These are phyloP conservation scores for Tympanoctomys barrerae DNA, from an alignment of 2,797 vertebrate species.

Conservation along the genomic window DNA sequence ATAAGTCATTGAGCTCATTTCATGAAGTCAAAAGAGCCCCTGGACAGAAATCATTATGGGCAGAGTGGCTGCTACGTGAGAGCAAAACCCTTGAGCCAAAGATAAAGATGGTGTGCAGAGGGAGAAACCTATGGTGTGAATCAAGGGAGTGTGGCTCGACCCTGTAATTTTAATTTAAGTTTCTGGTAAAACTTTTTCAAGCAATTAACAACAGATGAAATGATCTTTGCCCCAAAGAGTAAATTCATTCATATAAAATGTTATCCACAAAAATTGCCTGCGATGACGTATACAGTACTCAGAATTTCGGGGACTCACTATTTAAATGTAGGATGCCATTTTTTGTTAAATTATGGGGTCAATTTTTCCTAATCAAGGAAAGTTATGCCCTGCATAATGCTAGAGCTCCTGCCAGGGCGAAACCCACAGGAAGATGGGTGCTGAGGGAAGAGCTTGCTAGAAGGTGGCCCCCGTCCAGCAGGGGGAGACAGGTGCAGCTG, in stretches of 20 bases:
- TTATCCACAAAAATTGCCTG: slow-evolving; percentile 35
- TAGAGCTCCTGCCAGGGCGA: slow-evolving; percentile 14
- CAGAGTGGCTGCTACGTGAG: neutral
- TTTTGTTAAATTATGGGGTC: slow-evolving; percentile 57
- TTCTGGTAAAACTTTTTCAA: neutral
- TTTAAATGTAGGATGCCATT: neutral
- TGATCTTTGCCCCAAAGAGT: slow-evolving; percentile 37
- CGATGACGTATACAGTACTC: slow-evolving; percentile 28
- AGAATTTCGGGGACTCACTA: neutral
- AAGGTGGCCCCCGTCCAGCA: slow-evolving; percentile 55
- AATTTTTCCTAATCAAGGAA: slow-evolving; percentile 20
- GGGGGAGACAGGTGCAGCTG: slow-evolving; percentile 31
- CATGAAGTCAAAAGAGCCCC: slow-evolving; percentile 63
- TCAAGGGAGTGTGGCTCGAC: neutral
- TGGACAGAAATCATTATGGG: slow-evolving; percentile 31
- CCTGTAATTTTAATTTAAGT: slow-evolving; percentile 47
- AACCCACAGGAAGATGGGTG: slow-evolving; percentile 30
- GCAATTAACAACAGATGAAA: slow-evolving; percentile 5
- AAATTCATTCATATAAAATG: slow-evolving; percentile 22
- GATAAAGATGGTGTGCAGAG: neutral
- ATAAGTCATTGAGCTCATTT: slow-evolving; percentile 19
- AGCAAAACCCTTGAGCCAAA: neutral
- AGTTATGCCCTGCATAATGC: slow-evolving; percentile 46
- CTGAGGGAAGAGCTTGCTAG: slow-evolving; percentile 20
- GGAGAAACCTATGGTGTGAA: neutral